A percentile compares a stretch with the other conserved stretches of the same genome.
phyloP scores from a whole-genome alignment of 2,113 vertebrate species.

The Stigmatopora argus region DNA sequence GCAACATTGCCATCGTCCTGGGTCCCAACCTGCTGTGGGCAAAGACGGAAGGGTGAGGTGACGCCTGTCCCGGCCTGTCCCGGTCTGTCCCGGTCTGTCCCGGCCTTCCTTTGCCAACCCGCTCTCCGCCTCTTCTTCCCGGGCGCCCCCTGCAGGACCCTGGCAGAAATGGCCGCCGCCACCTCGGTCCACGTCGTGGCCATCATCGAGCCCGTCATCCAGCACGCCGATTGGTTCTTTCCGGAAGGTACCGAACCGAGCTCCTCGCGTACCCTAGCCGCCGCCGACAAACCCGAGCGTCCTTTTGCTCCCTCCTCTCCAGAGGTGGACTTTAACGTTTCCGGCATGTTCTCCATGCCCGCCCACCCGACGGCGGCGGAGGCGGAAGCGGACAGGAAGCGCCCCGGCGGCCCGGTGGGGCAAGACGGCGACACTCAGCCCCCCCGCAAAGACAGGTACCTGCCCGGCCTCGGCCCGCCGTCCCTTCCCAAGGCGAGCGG shows the following conservation, averaged over 20 bases:
- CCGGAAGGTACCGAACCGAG: conserved; percentile 77
- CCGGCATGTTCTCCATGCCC: conserved; percentile 82
- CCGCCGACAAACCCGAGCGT: background rate
- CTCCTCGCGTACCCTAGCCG: no score
- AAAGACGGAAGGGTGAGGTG: conserved; percentile 87
- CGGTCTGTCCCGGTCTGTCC: no score
- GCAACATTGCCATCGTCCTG: conserved; percentile 91
- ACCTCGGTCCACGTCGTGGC: conserved; percentile 92
- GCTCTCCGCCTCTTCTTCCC: no score
- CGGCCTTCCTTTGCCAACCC: no score
- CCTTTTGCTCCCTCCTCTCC: conserved; percentile 24
- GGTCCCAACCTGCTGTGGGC: conserved; percentile 95
- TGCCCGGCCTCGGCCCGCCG: conserved; percentile 65
- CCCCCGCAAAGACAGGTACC: conserved; percentile 91
- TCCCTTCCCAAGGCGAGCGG: conserved; percentile 61
- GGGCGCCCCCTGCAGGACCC: conserved; percentile 66
- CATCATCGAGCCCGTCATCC: conserved; percentile 93
- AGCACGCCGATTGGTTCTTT: conserved; percentile 97
- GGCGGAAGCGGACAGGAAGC: conserved; percentile 81
- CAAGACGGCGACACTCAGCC: conserved; percentile 83
- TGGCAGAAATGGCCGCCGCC: conserved; percentile 94
- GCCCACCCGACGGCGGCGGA: conserved; percentile 70
- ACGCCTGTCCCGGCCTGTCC: no score
- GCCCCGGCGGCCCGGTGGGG: conserved; percentile 82
- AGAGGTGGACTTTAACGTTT: conserved; percentile 98